phyloP scores from a whole-genome alignment of 23 tunicate species.

The Pegea sp. region DNA sequence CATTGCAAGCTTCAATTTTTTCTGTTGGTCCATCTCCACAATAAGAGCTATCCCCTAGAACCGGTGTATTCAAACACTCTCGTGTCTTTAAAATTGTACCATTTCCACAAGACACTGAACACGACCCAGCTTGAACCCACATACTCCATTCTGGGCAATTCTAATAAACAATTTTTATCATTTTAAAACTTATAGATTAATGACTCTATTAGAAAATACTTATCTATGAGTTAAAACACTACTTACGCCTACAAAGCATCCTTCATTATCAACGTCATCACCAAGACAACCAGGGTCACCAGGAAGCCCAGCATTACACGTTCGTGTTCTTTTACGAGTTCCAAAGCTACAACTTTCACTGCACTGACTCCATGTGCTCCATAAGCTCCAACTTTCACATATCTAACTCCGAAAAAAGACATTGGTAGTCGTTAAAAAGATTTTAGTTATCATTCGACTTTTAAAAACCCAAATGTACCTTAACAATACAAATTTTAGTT shows the following conservation, averaged over 20 bases:
- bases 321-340: conserved; percentile 10
- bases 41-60: no score
- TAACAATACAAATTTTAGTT: conserved; percentile 5
- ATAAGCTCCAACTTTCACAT: no score
- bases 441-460: no score
- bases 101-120: conserved; percentile 5
- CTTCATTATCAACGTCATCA: conserved; percentile 4
- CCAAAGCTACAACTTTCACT: conserved; percentile 44
- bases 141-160: conserved; percentile 6
- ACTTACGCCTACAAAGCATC: conserved; percentile 37
- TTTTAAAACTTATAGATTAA: no score
- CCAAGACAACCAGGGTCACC: conserved; percentile 61
- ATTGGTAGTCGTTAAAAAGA: no score
- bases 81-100: conserved; percentile 4
- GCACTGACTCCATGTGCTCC: conserved; percentile 25
- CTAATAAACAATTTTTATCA: conserved; percentile 2
- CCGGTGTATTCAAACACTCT: no score
- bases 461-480: no score
- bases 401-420: no score
- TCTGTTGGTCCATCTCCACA: no score
- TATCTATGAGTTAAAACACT: background rate
- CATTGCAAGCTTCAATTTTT: conserved; percentile 18
- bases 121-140: conserved; percentile 4
- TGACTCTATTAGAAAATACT: background rate
- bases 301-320: conserved; percentile 29